These are phyloP conservation scores for Neoscelio sp. DNA, from an alignment of 2,888 invertebrate genomes.

Conservation along the genomic window DNA sequence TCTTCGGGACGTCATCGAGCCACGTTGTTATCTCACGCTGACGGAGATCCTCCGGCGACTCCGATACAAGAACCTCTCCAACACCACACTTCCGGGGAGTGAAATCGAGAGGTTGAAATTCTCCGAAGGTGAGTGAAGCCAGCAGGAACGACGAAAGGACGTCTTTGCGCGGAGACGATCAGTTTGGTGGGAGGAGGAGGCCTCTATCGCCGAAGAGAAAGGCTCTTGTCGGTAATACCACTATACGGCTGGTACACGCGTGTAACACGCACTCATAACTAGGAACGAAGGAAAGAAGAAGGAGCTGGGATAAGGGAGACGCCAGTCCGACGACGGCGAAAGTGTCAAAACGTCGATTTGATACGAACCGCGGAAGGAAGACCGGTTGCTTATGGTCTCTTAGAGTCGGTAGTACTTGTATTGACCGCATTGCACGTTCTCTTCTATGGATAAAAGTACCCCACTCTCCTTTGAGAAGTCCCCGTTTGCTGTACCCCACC, in stretches of 20 bases:
- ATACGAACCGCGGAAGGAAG: conserved; percentile 68
- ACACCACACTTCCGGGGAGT: conserved; percentile 69
- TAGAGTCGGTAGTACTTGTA: conserved; percentile 68
- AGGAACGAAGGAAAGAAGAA: conserved; percentile 8
- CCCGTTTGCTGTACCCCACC: conserved; percentile 52
- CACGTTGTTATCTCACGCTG: conserved; percentile 69
- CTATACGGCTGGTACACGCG: conserved; percentile 30
- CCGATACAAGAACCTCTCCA: conserved; percentile 39
- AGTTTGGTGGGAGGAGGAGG: conserved; percentile 51
- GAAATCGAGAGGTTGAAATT: conserved; percentile 76
- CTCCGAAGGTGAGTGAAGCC: conserved; percentile 55
- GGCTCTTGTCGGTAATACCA: conserved; percentile 47
- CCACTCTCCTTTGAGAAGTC: conserved; percentile 59
- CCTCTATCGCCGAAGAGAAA: conserved; percentile 57
- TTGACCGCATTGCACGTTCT: conserved; percentile 70
- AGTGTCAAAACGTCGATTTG: conserved; percentile 30
- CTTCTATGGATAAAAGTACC: conserved; percentile 62
- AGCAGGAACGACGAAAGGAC: conserved; percentile 56
- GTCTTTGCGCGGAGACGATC: conserved; percentile 56
- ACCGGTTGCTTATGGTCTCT: conserved; percentile 70
- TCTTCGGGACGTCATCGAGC: conserved; percentile 73
- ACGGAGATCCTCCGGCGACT: conserved; percentile 64
- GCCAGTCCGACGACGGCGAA: conserved; percentile 32
- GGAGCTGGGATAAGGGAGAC: background rate
- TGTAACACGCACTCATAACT: conserved; percentile 34